Conservation (phyloP, 2,888 invertebrate genomes). For the Hyppa rectilinea region DNA sequence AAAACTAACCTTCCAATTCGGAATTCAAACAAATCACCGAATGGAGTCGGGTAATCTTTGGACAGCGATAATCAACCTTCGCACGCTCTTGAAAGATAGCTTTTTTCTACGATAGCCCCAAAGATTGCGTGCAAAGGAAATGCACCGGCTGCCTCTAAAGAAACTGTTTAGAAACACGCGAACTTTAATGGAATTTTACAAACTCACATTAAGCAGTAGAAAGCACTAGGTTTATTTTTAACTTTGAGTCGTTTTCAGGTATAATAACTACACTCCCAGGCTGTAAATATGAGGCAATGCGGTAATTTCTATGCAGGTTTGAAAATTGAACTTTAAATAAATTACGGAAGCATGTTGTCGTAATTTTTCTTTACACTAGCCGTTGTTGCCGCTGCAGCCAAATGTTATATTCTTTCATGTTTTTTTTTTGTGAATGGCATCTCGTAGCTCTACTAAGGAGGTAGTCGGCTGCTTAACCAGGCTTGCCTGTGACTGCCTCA, state of each 20-base stretch:
- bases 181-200: constrained; percentile 71
- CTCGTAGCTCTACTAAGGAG: no score
- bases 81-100: constrained; percentile 43
- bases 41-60: constrained; percentile 23
- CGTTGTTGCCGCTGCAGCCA: background rate
- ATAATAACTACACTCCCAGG: constrained; percentile 25
- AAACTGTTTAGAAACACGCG: constrained; percentile 70
- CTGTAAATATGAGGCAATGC: constrained; percentile 48
- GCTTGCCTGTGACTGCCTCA: no score
- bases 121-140: constrained; percentile 70
- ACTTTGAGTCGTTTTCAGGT: constrained; percentile 39
- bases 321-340: background rate
- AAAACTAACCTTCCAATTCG: background rate
- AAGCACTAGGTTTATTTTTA: constrained; percentile 61
- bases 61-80: constrained; percentile 37
- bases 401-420: no score
- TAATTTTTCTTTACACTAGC: background rate
- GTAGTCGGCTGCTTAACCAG: no score
- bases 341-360: background rate
- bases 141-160: constrained; percentile 65
- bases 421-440: no score
- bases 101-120: constrained; percentile 43
- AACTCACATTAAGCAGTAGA: constrained; percentile 63
- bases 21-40: constrained; percentile 41
- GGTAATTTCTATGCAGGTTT: constrained; percentile 24